Evolutionary conservation across 1,140 invertebrate genomes (phyloP).

Genomic region (Panagrolaimus sp.): DNA sequence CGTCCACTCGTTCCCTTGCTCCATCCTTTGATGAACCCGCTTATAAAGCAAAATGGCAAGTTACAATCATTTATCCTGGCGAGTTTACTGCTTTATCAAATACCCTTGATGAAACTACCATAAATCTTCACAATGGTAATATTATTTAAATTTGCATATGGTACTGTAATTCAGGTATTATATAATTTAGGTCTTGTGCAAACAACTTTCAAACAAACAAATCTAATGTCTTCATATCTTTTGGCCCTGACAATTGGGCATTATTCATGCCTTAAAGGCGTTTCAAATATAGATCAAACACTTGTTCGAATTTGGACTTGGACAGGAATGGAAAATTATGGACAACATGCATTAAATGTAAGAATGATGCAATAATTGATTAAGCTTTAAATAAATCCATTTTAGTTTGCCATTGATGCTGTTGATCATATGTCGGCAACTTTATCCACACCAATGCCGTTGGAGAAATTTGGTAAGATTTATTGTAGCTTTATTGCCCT

Average conservation of each 20-base stretch:
- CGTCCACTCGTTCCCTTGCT: slow-evolving; percentile 8
- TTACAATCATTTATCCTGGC: slow-evolving; percentile 1
- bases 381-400: no score
- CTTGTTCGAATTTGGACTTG: slow-evolving; percentile 9
- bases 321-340: slow-evolving; percentile 20
- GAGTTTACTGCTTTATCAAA: slow-evolving; percentile 16
- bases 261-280: background rate
- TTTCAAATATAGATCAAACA: slow-evolving; percentile 1
- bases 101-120: background rate
- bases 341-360: background rate
- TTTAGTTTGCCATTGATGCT: slow-evolving; percentile 9
- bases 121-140: background rate
- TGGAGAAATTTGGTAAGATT: background rate
- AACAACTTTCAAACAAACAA: slow-evolving; percentile 13
- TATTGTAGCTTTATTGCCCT: no score
- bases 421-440: background rate
- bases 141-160: no score
- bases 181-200: background rate
- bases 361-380: no score
- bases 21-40: slow-evolving; percentile 16
- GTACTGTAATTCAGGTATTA: no score
- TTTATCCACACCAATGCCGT: background rate
- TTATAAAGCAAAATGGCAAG: slow-evolving; percentile 5
- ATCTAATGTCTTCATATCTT: slow-evolving; percentile 11
- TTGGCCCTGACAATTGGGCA: slow-evolving; percentile 12